These are phyloP conservation scores for Aplocera efformata DNA, from an alignment of 2,888 invertebrate species.

Conservation along the genomic window DNA sequence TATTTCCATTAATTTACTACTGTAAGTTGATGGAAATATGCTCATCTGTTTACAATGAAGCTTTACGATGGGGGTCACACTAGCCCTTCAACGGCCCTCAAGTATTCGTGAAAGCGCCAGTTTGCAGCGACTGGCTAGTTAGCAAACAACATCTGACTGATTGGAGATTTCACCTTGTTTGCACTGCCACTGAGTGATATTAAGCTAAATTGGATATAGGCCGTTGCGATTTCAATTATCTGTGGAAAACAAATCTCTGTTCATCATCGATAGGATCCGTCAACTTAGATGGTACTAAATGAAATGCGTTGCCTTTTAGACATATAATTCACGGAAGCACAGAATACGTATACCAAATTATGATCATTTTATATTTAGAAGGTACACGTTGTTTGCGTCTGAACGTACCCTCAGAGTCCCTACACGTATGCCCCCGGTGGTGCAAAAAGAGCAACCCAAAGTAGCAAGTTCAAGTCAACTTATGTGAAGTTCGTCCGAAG, in stretches of 20 bases:
- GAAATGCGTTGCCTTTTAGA: not conserved
- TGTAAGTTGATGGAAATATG: no score
- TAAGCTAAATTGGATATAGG: slow-evolving; percentile 27
- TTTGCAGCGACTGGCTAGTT: slow-evolving; percentile 30
- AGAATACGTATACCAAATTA: no score
- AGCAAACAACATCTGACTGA: slow-evolving; percentile 46
- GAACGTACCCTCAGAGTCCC: no score
- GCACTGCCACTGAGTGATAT: slow-evolving; percentile 31
- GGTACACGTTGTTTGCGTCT: no score
- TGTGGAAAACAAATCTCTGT: slow-evolving; percentile 8
- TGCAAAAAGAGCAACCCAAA: no score
- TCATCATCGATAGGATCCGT: slow-evolving; percentile 3
- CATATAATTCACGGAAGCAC: no score
- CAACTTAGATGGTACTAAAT: not conserved
- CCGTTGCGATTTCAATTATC: slow-evolving; percentile 15
- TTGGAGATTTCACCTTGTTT: slow-evolving; percentile 44
- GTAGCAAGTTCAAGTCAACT: no score
- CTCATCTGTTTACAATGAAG: slow-evolving; percentile 2
- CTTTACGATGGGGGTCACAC: slow-evolving; percentile 5
- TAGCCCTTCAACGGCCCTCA: slow-evolving; percentile 29
- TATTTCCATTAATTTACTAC: no score
- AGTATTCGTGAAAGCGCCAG: slow-evolving; percentile 41
- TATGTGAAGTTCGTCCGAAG: no score
- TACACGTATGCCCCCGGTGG: no score
- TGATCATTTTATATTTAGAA: no score